Conservation (phyloP, 2,797 vertebrate species). For the Huso huso region DNA sequence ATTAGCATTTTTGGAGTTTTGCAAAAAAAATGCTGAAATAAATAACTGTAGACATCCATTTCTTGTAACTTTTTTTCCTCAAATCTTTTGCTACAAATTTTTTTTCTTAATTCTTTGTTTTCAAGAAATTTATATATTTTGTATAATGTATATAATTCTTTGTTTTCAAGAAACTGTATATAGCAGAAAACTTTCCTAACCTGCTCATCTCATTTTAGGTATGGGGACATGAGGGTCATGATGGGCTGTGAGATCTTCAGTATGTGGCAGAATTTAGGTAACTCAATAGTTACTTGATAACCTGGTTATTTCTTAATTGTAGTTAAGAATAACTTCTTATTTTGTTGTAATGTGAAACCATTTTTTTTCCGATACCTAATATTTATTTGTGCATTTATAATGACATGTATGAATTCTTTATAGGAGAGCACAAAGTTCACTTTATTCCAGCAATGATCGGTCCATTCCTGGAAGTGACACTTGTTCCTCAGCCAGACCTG, state of each 20-base stretch:
- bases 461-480: slow-evolving; percentile 92
- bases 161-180: too few species aligned
- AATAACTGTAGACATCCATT: too few species aligned
- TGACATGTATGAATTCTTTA: slow-evolving; percentile 18
- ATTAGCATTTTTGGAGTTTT: too few species aligned
- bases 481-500: slow-evolving; percentile 92
- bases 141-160: too few species aligned
- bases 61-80: too few species aligned
- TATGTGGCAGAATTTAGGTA: slow-evolving; percentile 99
- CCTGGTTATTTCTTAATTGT: background rate
- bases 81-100: too few species aligned
- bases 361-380: background rate
- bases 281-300: too few species aligned
- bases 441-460: slow-evolving; percentile 96
- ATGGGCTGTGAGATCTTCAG: slow-evolving; percentile 99
- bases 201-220: slow-evolving; percentile 50
- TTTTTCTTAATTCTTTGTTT: too few species aligned
- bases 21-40: too few species aligned
- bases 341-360: background rate
- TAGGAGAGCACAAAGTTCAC: slow-evolving; percentile 93
- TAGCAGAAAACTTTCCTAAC: background rate
- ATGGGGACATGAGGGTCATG: slow-evolving; percentile 96
- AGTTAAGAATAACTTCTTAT: background rate
- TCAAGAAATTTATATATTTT: too few species aligned
- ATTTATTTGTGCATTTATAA: background rate